These are phyloP conservation scores for Chrysolina haemoptera DNA, from an alignment of 2,888 invertebrate species.

Conservation along the genomic window DNA sequence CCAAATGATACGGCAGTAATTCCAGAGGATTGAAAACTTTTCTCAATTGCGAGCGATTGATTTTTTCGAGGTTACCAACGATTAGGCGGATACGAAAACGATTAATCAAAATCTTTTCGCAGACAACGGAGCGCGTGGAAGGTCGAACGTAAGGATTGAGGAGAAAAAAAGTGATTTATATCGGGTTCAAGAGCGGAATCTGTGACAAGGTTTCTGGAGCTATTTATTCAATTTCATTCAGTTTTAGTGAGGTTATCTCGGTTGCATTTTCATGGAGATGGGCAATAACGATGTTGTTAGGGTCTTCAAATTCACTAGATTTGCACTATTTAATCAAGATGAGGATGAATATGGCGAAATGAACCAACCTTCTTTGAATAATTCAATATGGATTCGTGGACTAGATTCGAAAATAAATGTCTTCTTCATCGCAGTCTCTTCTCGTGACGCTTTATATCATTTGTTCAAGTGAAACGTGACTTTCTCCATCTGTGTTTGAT, in stretches of 20 bases:
- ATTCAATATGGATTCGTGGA: neutral
- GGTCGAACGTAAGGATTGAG: neutral
- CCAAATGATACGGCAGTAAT: constrained; percentile 12
- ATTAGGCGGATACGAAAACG: constrained; percentile 9
- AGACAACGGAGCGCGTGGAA: constrained; percentile 8
- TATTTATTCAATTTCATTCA: constrained; percentile 15
- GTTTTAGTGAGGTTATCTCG: neutral
- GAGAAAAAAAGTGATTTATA: constrained; percentile 9
- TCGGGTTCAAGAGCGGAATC: constrained; percentile 5
- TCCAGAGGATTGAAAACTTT: neutral
- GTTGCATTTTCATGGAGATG: constrained; percentile 7
- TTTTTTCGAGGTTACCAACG: constrained; percentile 13
- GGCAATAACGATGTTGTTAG: neutral
- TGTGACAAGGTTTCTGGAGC: constrained; percentile 12
- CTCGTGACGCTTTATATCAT: too few species aligned
- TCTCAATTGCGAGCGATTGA: neutral
- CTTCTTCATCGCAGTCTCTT: too few species aligned
- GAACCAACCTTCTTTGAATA: neutral
- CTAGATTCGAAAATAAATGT: too few species aligned
- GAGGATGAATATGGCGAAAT: neutral
- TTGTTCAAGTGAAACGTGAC: too few species aligned
- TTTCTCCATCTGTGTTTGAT: too few species aligned
- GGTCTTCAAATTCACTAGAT: neutral
- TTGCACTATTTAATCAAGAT: neutral
- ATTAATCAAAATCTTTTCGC: constrained; percentile 11